Conservation (phyloP, 2,888 invertebrate species). For the Coelopa pilipes region DNA sequence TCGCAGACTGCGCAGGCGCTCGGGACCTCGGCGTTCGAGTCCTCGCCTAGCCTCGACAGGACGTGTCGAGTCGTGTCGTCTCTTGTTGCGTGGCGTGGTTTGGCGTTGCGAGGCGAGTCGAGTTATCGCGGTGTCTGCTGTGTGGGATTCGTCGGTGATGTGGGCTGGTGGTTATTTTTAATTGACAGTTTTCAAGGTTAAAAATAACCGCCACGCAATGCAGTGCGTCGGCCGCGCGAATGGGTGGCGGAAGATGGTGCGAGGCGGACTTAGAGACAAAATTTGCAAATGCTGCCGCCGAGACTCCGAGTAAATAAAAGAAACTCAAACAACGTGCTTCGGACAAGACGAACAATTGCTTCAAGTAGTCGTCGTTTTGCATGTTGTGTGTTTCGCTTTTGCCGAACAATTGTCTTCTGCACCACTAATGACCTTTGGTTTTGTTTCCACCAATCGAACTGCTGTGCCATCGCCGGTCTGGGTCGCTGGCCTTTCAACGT, state of each 20-base stretch:
- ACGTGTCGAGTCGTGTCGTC: slow-evolving; percentile 1
- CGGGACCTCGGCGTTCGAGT: not conserved
- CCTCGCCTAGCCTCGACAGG: too few relatives aligned
- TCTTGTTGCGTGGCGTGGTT: not conserved
- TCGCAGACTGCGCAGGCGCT: not conserved
- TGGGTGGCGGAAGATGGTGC: not conserved
- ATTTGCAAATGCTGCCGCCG: too few relatives aligned
- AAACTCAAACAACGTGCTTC: too few relatives aligned
- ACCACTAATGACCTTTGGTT: too few relatives aligned
- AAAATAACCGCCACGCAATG: slow-evolving; percentile 8
- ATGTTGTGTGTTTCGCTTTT: too few relatives aligned
- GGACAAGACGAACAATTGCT: too few relatives aligned
- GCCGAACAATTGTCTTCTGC: too few relatives aligned
- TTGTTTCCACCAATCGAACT: too few relatives aligned
- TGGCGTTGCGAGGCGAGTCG: not conserved
- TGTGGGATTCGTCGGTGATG: not conserved
- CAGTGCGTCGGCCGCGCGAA: not conserved
- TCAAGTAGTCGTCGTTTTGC: too few relatives aligned
- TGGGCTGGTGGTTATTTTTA: slow-evolving; percentile 13
- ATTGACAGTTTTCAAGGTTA: slow-evolving; percentile 25
- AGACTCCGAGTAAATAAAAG: too few relatives aligned
- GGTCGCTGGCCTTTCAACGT: too few relatives aligned
- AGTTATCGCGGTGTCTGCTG: not conserved
- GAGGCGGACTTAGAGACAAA: not conserved
- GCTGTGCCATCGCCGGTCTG: too few relatives aligned